Base-by-base conservation (phyloP, 2,797 vertebrate species). In the Liasis olivaceus region DNA sequence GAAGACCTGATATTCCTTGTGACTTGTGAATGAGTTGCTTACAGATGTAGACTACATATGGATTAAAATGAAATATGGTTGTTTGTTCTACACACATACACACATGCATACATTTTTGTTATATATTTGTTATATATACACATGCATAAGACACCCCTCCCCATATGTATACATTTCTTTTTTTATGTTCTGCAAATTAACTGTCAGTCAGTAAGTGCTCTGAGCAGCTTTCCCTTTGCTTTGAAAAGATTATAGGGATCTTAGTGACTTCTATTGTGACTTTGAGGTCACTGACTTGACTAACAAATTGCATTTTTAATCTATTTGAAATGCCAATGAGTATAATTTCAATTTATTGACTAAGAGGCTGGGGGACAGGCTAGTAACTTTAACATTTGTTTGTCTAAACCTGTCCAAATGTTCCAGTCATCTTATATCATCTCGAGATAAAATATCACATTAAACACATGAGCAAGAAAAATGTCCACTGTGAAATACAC, bases 211-310 rank as follows among this genome's bases (percentile, higher is more conserved):
- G 7, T 51, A 6, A 5, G 51, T 92, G 89, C 91, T 94, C 47
- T 0, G 0, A 0, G 0, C 0, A 28, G 1, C 0, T 0, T 54
- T 94, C 89, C 6, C n/a, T 93, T 59, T 72, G 11, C 0, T 13
- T 5, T 31, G 0, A 0, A 3, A 56, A 89, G 60, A 88, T 88
- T 88, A 72, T 64, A 87, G 0, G 22, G 89, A 26, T 2, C 22
- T 66, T 9, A 56, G 63, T 81, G 88, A 93, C 12, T 7, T 77
- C 93, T 6, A 8, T 5, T 89, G 85, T 58, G 63, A 4, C 2
- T 6, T 1, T 14, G 58, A 3, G 84, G 11, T 56, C 69, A 84
- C 26, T 85, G 60, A 62, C 90, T 87, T 85, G 60, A 62, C 90
- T 87, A 66, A 92, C 28, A 90, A 90, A 66, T 81, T 93, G 66